Conservation (phyloP, 2,888 invertebrate genomes). For the Amiota mariae region DNA sequence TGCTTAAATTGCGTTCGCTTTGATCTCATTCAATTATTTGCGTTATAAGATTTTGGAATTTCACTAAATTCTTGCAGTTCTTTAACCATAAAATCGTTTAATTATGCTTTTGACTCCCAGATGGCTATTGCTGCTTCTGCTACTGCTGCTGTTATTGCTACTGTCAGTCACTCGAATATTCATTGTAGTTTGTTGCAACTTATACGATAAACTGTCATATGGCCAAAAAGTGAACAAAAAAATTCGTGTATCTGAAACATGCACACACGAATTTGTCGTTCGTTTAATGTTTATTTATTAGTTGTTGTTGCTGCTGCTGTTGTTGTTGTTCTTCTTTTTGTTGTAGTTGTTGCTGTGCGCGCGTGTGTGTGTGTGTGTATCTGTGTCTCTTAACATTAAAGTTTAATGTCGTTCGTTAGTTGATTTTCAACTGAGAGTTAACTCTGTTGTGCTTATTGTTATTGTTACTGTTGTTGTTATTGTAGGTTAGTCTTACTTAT, state of each 20-base stretch:
- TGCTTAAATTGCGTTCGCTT: conserved; percentile 52
- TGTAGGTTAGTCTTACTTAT: conserved; percentile 51
- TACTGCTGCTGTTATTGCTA: background rate
- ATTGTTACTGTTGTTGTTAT: background rate
- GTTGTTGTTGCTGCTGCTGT: conserved; percentile 26
- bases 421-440: background rate
- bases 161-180: no score
- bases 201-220: conserved; percentile 8
- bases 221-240: background rate
- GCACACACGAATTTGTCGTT: conserved; percentile 19
- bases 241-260: conserved; percentile 16
- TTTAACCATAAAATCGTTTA: conserved; percentile 29
- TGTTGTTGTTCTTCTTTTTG: background rate
- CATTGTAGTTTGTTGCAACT: no score
- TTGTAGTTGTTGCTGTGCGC: conserved; percentile 25
- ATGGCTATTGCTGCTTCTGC: conserved; percentile 15
- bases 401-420: conserved; percentile 51
- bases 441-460: background rate
- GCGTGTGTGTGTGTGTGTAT: conserved; percentile 32
- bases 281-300: conserved; percentile 36
- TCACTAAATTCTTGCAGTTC: conserved; percentile 45
- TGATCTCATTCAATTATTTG: conserved; percentile 58
- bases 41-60: conserved; percentile 53
- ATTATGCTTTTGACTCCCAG: conserved; percentile 26
- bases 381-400: conserved; percentile 48